Percentiles rank a stretch among this genome's conserved stretches.
Conservation (phyloP, 2,797 vertebrate species). For the Microctenopoma stevenorrisi region DNA sequence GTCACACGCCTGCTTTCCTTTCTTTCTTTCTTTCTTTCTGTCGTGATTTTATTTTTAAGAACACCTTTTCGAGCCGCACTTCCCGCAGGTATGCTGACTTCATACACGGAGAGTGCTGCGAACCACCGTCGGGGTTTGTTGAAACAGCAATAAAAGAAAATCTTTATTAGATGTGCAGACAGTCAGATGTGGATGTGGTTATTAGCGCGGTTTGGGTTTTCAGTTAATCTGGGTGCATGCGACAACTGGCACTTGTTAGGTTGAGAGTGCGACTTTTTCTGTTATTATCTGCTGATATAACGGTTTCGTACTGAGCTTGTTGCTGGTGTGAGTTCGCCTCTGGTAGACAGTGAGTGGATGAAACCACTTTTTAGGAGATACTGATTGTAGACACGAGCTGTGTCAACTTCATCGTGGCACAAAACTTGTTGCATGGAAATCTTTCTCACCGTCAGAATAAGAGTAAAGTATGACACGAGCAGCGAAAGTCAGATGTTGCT, state of each 20-base stretch:
- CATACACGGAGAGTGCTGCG: conserved; percentile 60
- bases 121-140: conserved; percentile 58
- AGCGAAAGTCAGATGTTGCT: conserved; percentile 5
- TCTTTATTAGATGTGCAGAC: conserved; percentile 35
- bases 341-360: background rate
- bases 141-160: conserved; percentile 32
- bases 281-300: background rate
- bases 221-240: conserved; percentile 4
- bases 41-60: background rate
- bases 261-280: background rate
- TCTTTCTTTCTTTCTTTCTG: background rate
- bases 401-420: background rate
- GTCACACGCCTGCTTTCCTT: conserved; percentile 43
- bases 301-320: background rate
- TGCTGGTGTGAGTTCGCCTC: background rate
- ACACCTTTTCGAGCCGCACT: conserved; percentile 20
- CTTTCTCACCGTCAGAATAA: background rate
- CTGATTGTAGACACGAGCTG: background rate
- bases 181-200: conserved; percentile 26
- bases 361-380: background rate
- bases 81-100: conserved; percentile 61
- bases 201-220: conserved; percentile 5
- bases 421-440: conserved; percentile 55
- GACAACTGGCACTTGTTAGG: background rate
- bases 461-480: background rate